Conservation (phyloP, 2,113 vertebrate genomes). For the Baryphthengus martii region DNA sequence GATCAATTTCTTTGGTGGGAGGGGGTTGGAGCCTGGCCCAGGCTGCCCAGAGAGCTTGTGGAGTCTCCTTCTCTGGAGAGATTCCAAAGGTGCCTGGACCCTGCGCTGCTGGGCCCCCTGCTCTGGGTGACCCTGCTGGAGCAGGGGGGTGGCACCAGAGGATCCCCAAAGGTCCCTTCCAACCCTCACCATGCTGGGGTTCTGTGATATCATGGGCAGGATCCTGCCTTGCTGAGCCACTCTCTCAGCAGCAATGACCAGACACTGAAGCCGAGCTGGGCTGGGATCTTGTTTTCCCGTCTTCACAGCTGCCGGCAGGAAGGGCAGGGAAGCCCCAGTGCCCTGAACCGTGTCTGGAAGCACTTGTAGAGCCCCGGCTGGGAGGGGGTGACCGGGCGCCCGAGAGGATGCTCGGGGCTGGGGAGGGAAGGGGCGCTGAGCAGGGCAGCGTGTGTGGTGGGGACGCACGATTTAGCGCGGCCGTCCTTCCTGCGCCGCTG, state of each 20-base stretch:
- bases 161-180: neutral
- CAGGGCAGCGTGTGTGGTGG: neutral
- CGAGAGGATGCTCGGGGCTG: neutral
- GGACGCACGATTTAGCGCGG: neutral
- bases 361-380: neutral
- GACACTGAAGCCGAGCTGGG: rapidly evolving
- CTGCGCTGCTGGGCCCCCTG: no score
- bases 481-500: neutral
- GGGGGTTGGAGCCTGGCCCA: neutral
- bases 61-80: neutral
- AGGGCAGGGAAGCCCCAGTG: neutral
- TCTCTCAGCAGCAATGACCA: rapidly evolving
- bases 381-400: rapidly evolving
- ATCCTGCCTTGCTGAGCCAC: rapidly evolving
- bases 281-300: neutral
- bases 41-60: neutral
- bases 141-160: neutral
- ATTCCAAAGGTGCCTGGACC: neutral
- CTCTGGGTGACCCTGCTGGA: neutral
- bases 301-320: rapidly evolving
- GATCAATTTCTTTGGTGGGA: neutral
- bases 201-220: neutral
- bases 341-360: neutral
- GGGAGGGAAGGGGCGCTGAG: neutral
- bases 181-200: neutral